Conservation (phyloP, 1,140 invertebrate species). For the Delia radicum region DNA sequence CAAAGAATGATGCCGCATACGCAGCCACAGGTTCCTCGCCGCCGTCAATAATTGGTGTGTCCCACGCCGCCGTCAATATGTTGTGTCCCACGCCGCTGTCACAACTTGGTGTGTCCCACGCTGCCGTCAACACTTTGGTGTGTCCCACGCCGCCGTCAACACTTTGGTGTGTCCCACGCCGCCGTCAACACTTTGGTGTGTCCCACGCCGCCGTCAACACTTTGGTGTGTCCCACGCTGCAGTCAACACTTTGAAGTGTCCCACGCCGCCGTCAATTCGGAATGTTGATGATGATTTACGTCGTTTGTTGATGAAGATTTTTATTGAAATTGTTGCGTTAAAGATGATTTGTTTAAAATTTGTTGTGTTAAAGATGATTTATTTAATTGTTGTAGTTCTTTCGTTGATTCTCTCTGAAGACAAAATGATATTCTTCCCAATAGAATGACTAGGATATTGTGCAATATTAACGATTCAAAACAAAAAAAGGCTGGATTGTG, state of each 20-base stretch:
- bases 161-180: constrained; percentile 39
- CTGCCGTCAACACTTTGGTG: constrained; percentile 1
- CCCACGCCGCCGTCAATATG: not conserved
- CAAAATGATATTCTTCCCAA: constrained; percentile 2
- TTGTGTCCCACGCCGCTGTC: too few relatives aligned
- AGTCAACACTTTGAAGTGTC: constrained; percentile 25
- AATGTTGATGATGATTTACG: not conserved
- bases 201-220: too few relatives aligned
- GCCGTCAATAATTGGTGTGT: constrained; percentile 28
- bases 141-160: constrained; percentile 32
- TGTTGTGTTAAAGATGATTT: not conserved
- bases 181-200: constrained; percentile 31
- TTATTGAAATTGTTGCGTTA: not conserved
- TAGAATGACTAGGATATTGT: not conserved
- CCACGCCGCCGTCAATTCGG: not conserved
- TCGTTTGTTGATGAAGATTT: not conserved
- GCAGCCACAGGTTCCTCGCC: constrained; percentile 31
- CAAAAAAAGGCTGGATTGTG: not conserved
- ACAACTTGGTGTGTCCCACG: not conserved
- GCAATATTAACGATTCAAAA: not conserved
- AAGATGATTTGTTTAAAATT: not conserved
- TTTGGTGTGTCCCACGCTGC: constrained; percentile 30
- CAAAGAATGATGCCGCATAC: constrained; percentile 19
- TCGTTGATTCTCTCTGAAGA: not conserved
- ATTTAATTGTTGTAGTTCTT: not conserved